Base-by-base conservation (phyloP, 2,113 vertebrate species). In the Cairina moschata region DNA sequence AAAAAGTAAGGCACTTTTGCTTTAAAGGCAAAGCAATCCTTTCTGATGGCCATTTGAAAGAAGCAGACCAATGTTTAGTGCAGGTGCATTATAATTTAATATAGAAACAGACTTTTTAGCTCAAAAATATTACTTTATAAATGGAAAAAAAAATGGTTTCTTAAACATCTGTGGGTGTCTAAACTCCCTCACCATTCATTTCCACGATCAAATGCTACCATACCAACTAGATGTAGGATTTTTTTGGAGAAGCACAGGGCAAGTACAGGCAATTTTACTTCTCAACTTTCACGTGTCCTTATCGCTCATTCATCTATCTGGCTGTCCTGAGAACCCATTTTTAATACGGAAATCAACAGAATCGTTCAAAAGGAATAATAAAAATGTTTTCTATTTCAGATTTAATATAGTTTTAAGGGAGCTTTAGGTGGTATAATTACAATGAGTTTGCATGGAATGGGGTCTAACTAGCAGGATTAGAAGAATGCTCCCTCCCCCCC, bases 321-420 rank as follows among this genome's bases (percentile, higher is more conserved):
- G 34, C 34, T 95, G 54, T 75, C 31, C 31, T 72, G 29, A 96
- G 83, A 95, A 75, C 2, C 10, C 52, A 21, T 54, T 80, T 83
- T 6, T 69, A 67, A 18, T 40, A 82, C 17, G 11, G 89, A 58
- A 95, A 86, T 38, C 11, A 34, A 55, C 85, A 84, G 5, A 14
- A 21, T 2, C 0, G 8, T 46, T 88, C 25, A 93, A 77, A 80
- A 87, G 28, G 18, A 79, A 44, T 76, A 75, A 79, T 26, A 48
- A 91, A 62, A 50, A 7, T 48, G 29, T 12, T 34, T 26, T 73
- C 23, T 85, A 63, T 65, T 96, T 95, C 92, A 86, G 59, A 94
- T 95, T 95, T 60, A 87, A 40, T 77, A 17, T 18, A 90, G 44
- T 46, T 88, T 94, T 81, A 89, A 50, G 66, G 25, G 32, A 71